phyloP scores from a whole-genome alignment of 2,797 vertebrate species.

The Graptemys geographica region DNA sequence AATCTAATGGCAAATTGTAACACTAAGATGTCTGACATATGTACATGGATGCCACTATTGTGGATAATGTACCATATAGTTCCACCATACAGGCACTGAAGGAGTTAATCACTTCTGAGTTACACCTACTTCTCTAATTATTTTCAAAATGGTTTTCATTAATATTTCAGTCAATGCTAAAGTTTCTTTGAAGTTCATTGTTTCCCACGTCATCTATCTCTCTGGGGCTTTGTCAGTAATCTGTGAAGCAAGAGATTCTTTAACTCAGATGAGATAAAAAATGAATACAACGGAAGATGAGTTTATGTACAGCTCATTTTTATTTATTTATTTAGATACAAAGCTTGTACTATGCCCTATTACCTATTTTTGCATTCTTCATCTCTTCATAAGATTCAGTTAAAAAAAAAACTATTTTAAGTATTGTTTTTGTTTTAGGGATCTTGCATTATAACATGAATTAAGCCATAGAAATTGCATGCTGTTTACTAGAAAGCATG shows the following conservation, averaged over 20 bases:
- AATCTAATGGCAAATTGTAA: neutral
- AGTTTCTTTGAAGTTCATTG: neutral
- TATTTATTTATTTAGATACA: neutral
- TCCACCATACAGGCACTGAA: neutral
- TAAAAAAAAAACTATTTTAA: accelerated
- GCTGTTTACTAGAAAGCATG: neutral
- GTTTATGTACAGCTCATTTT: neutral
- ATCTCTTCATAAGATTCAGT: neutral
- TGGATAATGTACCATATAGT: neutral
- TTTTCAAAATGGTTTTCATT: slow-evolving; percentile 4
- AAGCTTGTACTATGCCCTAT: neutral
- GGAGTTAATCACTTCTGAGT: accelerated
- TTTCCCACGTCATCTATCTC: neutral
- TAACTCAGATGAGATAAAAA: neutral
- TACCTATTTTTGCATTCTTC: accelerated
- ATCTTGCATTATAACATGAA: neutral
- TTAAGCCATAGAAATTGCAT: neutral
- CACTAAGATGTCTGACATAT: neutral
- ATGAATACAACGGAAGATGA: neutral
- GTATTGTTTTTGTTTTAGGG: neutral
- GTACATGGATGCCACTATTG: neutral
- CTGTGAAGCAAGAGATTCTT: neutral
- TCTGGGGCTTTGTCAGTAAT: neutral
- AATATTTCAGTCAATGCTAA: neutral
- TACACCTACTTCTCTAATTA: neutral